Evolutionary conservation across 1,140 invertebrate species (phyloP), one percentile per base, ranked within the genome.

Genomic region (Ridgeia piscesae): DNA sequence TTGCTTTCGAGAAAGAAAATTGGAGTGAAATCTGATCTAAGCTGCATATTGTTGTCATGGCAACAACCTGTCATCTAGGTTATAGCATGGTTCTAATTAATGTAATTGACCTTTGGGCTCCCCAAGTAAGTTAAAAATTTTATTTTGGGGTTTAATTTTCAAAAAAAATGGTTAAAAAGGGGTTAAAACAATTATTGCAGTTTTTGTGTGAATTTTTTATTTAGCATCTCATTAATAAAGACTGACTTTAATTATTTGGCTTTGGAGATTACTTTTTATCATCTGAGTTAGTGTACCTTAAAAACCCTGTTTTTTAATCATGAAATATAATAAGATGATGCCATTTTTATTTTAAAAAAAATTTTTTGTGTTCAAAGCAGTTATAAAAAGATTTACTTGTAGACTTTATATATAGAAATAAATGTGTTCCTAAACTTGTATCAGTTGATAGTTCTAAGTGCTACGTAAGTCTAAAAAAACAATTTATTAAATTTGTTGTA

Each of bases 1-100:
- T 77, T 77, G 58, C 58, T 77, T 77, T 77, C 58, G 27, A 77
- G 58, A 77, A 77, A 77, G 58, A 77, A 77, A 77, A 77, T 77
- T 77, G 27, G 58, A 21, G 58, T 77, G 58, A 77, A 77, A 77
- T 77, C 27, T 77, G 58, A 77, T 77, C 58, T 77, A 77, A 31
- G 14, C 58, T 77, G 58, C 58, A 77, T 77, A 77, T 77, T 77
- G 58, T 77, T 77, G 58, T 77, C 58, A 77, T 77, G 17, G 58
- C 58, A 21, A 77, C 27, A 77, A 21, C 58, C 58, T 31, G 17
- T 77, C 58, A 77, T 77, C 58, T 77, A 14, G 58, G 17, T 77
- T 31, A 77, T 27, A 21, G 27, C 11, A 77, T 9, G 58, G 14
- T 77, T 77, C 27, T 77, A 77, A 77, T 77, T 77, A 27, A 77